Conservation (phyloP, 2,888 invertebrate species). For the Mechanitis mazaeus region DNA sequence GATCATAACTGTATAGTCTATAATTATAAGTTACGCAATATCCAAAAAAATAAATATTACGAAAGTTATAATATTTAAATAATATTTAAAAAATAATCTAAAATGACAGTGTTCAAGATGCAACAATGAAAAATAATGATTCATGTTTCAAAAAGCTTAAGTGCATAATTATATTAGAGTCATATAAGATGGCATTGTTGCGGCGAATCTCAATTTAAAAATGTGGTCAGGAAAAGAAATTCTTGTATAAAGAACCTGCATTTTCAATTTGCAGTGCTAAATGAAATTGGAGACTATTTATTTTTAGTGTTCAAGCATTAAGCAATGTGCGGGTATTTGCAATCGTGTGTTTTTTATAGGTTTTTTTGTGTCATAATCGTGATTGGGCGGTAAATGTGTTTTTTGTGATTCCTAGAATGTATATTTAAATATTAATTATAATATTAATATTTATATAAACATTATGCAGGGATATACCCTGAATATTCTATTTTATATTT, state of each 20-base stretch:
- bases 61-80: too few species aligned
- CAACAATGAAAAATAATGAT: background rate
- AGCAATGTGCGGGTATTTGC: constrained; percentile 6
- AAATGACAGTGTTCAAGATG: background rate
- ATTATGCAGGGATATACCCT: too few species aligned
- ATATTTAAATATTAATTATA: too few species aligned
- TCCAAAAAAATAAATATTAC: too few species aligned
- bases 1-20: too few species aligned
- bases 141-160: constrained; percentile 13
- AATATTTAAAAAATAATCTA: background rate
- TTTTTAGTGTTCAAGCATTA: constrained; percentile 4
- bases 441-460: too few species aligned
- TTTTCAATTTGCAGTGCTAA: constrained; percentile 14
- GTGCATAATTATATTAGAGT: constrained; percentile 20
- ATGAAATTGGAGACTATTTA: constrained; percentile 16
- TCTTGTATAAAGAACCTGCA: constrained; percentile 15
- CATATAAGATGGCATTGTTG: constrained; percentile 18
- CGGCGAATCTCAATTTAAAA: constrained; percentile 19
- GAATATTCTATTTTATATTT: too few species aligned
- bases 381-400: too few species aligned
- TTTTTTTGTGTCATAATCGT: background rate
- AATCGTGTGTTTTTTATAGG: background rate
- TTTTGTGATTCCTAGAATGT: too few species aligned
- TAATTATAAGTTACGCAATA: too few species aligned
- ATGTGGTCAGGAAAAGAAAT: constrained; percentile 24